Evolutionary conservation across 2,888 invertebrate species (phyloP).

Genomic region (Busseola fusca): DNA sequence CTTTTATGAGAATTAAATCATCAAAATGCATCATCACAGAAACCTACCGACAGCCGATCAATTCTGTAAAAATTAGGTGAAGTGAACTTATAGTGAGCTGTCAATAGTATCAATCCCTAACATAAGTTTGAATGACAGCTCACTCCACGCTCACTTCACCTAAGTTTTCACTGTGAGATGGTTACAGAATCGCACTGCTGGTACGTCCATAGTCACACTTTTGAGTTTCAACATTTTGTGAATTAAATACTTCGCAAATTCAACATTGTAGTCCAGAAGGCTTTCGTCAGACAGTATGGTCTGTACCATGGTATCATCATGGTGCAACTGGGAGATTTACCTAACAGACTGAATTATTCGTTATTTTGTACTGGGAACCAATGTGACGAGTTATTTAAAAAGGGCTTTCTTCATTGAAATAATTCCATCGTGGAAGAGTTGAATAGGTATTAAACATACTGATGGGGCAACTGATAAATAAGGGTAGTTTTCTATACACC

Average conservation of each 20-base stretch:
- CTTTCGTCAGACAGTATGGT: not conserved
- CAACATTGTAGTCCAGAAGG: too few relatives aligned
- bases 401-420: not conserved
- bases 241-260: too few relatives aligned
- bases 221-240: too few relatives aligned
- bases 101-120: too few relatives aligned
- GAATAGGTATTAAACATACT: not conserved
- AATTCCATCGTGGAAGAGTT: not conserved
- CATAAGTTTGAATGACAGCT: too few relatives aligned
- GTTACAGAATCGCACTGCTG: too few relatives aligned
- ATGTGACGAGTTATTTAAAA: not conserved
- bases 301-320: not conserved
- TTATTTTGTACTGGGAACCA: not conserved
- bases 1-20: not conserved
- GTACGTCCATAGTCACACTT: not conserved
- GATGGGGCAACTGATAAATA: slow-evolving; percentile 25
- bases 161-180: too few relatives aligned
- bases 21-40: not conserved
- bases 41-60: not conserved
- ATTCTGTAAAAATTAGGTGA: too few relatives aligned
- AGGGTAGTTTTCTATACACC: slow-evolving; percentile 19
- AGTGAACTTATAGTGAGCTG: too few relatives aligned
- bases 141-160: too few relatives aligned
- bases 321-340: not conserved
- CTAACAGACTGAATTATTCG: not conserved